A percentile compares a stretch with the other conserved stretches of the same genome.
Conservation (phyloP, 1,140 invertebrate genomes). For the Drepana arcuata region DNA sequence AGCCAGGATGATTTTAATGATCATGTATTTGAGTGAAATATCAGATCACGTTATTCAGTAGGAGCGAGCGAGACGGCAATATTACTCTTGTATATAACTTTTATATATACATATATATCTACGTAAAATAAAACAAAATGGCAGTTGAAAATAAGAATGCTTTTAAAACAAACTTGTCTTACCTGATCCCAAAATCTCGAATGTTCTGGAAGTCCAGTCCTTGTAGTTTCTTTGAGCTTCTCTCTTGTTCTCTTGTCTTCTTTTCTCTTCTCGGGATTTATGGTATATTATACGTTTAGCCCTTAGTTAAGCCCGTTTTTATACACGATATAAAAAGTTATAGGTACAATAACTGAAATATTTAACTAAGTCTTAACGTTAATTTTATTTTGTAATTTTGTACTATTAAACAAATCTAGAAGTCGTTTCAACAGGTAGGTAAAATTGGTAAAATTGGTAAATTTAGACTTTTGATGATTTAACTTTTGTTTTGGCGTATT, state of each 20-base stretch:
- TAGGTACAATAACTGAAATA: slow-evolving; percentile 65
- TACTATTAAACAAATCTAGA: slow-evolving; percentile 71
- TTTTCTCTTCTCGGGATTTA: too few species aligned
- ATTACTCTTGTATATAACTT: too few species aligned
- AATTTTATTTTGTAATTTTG: slow-evolving; percentile 70
- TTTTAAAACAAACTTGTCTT: too few species aligned
- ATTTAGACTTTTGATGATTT: slow-evolving; percentile 65
- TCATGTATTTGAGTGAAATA: too few species aligned
- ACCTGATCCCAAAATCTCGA: too few species aligned
- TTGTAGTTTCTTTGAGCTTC: slow-evolving; percentile 4
- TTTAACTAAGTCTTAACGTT: slow-evolving; percentile 67
- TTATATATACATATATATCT: too few species aligned
- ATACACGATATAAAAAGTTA: slow-evolving; percentile 63
- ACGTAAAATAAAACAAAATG: too few species aligned
- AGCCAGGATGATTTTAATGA: too few species aligned
- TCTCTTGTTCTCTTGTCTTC: slow-evolving; percentile 7
- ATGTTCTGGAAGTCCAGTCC: too few species aligned
- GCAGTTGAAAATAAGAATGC: too few species aligned
- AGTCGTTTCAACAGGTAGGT: slow-evolving; percentile 65
- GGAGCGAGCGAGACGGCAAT: too few species aligned
- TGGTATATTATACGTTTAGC: slow-evolving; percentile 34
- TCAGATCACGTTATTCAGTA: too few species aligned
- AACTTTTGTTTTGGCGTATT: slow-evolving; percentile 47
- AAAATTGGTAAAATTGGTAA: slow-evolving; percentile 59
- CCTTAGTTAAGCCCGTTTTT: slow-evolving; percentile 58